A percentile compares a stretch with the other conserved stretches of the same genome.
These are phyloP conservation scores for Ochotona princeps DNA, from an alignment of 2,113 vertebrate species.

Conservation along the genomic window DNA sequence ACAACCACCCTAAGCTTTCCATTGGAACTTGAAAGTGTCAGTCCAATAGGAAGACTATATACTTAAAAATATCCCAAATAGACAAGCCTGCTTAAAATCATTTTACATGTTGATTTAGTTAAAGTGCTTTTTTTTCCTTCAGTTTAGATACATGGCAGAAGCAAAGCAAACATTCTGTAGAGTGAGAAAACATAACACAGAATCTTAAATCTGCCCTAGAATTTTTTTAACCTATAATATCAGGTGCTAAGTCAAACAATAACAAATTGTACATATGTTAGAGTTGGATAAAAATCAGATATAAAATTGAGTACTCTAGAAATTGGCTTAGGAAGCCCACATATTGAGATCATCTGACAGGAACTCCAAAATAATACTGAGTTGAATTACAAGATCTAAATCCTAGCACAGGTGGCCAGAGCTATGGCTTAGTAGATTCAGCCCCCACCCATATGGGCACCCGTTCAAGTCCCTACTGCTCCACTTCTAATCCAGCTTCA, in stretches of 20 bases:
- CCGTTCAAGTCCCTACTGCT: too few relatives aligned
- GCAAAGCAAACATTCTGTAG: neutral
- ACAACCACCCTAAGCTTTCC: neutral
- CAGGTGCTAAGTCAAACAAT: neutral
- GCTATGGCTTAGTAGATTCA: too few relatives aligned
- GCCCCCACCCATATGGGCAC: too few relatives aligned
- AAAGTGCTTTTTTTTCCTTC: neutral
- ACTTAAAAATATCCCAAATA: neutral
- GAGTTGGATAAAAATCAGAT: neutral
- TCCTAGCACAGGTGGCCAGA: neutral
- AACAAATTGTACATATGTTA: neutral
- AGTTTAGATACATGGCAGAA: neutral
- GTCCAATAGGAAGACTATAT: neutral
- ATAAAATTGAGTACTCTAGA: neutral
- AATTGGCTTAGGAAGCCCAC: neutral
- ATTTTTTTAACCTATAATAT: neutral
- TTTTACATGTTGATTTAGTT: neutral
- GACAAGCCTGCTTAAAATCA: neutral
- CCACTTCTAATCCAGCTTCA: too few relatives aligned
- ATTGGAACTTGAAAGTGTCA: neutral
- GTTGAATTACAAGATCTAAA: slow-evolving; percentile 6
- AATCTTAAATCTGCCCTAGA: neutral
- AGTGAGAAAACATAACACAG: neutral
- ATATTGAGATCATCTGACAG: neutral
- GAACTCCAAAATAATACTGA: neutral